Conservation (phyloP, 2,797 vertebrate genomes). For the Amblyraja radiata region DNA sequence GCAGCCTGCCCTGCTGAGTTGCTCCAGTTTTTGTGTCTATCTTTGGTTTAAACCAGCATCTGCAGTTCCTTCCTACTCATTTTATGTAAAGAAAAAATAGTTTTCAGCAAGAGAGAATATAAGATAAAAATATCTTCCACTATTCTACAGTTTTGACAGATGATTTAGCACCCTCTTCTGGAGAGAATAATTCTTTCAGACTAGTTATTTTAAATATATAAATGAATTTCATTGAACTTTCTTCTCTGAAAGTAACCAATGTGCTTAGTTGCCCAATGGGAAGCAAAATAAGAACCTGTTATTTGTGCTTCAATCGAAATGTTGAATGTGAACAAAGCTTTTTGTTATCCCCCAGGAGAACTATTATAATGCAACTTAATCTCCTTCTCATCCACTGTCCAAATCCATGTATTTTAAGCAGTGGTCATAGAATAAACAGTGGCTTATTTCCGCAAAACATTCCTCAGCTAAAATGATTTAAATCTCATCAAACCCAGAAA, state of each 20-base stretch:
- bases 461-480: neutral
- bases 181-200: neutral
- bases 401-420: neutral
- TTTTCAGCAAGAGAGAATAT: neutral
- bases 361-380: neutral
- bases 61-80: too few relatives aligned
- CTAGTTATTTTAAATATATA: neutral
- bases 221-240: neutral
- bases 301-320: neutral
- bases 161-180: conserved; percentile 4
- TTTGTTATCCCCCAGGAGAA: neutral
- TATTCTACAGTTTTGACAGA: neutral
- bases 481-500: neutral
- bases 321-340: neutral
- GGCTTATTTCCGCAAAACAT: neutral
- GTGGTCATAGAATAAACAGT: neutral
- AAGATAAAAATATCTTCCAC: neutral
- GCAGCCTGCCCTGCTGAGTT: too few relatives aligned
- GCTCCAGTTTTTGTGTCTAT: too few relatives aligned
- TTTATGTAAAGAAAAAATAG: neutral
- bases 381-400: neutral
- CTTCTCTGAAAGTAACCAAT: neutral
- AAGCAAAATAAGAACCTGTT: neutral
- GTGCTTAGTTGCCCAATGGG: neutral
- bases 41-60: too few relatives aligned